Evolutionary conservation across 2,797 vertebrate genomes (phyloP).

Genomic region (Takifugu ocellatus): DNA sequence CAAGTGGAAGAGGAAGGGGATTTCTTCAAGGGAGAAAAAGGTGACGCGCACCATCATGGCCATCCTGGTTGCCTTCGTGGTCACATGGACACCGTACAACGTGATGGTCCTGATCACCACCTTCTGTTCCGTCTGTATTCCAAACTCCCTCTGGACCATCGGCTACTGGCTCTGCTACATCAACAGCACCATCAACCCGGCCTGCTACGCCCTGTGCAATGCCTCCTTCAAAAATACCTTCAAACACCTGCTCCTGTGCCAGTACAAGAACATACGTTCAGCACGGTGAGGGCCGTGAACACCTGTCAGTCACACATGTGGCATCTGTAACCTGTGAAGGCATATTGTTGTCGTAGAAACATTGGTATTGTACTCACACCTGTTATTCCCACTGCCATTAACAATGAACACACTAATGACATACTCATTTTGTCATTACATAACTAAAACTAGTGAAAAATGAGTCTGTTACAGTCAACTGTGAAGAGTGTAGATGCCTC

Average conservation of each 20-base stretch:
- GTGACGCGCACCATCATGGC: conserved; percentile 97
- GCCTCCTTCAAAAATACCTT: conserved; percentile 98
- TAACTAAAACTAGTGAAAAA: neutral
- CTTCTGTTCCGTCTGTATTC: conserved; percentile 87
- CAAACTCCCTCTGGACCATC: conserved; percentile 88
- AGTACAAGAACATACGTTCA: conserved; percentile 89
- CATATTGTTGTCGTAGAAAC: too few species aligned
- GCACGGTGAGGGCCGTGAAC: conserved; percentile 37
- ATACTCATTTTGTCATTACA: neutral
- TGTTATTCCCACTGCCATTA: neutral
- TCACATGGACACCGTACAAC: conserved; percentile 95
- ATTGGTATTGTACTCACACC: too few species aligned
- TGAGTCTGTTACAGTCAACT: conserved; percentile 5
- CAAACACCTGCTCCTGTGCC: conserved; percentile 92
- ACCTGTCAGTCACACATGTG: neutral
- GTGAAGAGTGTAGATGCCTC: conserved; percentile 12
- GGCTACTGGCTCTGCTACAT: conserved; percentile 99
- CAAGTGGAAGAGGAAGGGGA: conserved; percentile 77
- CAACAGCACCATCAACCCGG: conserved; percentile 97
- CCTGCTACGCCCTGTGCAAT: conserved; percentile 96
- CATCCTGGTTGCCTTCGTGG: conserved; percentile 91
- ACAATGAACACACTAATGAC: neutral
- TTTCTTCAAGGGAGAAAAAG: conserved; percentile 88
- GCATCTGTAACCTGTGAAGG: conserved; percentile 7
- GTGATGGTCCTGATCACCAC: conserved; percentile 98